A percentile compares a stretch with the other conserved stretches of the same genome.
phyloP scores from a whole-genome alignment of 1,140 invertebrate genomes.

The Dendrolimus punctatus region DNA sequence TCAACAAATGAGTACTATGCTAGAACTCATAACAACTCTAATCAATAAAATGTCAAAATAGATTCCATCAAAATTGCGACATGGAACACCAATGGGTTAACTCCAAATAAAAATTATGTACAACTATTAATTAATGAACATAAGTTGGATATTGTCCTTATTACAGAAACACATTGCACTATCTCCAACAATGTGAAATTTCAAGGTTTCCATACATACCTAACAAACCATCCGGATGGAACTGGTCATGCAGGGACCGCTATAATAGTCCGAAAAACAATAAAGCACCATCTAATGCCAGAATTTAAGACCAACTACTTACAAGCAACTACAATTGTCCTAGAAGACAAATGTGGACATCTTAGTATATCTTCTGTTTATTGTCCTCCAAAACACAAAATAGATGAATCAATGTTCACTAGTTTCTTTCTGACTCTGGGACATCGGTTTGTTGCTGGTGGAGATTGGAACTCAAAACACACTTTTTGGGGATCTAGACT shows the following conservation, averaged over 20 bases:
- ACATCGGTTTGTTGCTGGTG: slow-evolving; percentile 17
- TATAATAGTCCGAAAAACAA: background rate
- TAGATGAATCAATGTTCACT: slow-evolving; percentile 7
- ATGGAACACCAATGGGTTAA: slow-evolving; percentile 1
- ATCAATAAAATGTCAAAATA: background rate
- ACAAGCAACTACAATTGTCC: slow-evolving; percentile 12
- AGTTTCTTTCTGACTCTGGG: slow-evolving; percentile 15
- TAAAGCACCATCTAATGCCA: slow-evolving; percentile 13
- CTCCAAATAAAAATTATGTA: background rate
- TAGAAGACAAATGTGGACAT: slow-evolving; percentile 9
- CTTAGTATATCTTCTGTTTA: slow-evolving; percentile 20
- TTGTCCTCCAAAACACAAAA: slow-evolving; percentile 20
- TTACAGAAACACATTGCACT: slow-evolving; percentile 1
- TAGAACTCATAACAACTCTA: slow-evolving; percentile 1
- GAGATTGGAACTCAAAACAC: slow-evolving; percentile 62
- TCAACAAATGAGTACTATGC: slow-evolving; percentile 4
- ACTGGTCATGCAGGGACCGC: slow-evolving; percentile 2
- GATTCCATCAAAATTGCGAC: background rate
- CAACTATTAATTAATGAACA: background rate
- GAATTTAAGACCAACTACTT: slow-evolving; percentile 12
- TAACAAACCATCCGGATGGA: background rate
- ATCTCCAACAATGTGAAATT: background rate
- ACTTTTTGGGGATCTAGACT: slow-evolving; percentile 47
- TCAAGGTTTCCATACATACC: background rate
- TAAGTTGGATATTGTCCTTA: slow-evolving; percentile 1